Conservation (phyloP, 1,140 invertebrate genomes). For the Triops cancriformis region DNA sequence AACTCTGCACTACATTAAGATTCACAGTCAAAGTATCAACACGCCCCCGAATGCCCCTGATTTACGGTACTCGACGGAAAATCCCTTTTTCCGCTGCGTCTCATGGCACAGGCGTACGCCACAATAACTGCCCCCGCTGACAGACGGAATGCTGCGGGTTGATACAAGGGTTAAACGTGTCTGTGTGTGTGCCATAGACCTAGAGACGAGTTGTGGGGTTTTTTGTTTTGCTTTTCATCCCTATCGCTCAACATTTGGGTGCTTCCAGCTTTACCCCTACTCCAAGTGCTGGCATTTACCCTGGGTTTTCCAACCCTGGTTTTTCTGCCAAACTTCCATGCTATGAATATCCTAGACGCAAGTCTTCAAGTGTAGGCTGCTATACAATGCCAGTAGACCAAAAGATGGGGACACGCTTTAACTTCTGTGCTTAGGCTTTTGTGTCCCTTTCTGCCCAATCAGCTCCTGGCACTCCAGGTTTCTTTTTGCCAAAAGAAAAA, state of each 20-base stretch:
- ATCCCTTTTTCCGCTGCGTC: not conserved
- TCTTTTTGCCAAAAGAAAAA: not conserved
- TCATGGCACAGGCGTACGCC: not conserved
- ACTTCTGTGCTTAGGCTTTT: not conserved
- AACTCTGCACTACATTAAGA: too few species aligned
- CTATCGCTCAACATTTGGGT: not conserved
- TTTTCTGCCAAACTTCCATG: not conserved
- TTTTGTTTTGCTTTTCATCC: not conserved
- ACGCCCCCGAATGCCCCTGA: too few species aligned
- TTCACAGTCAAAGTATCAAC: too few species aligned
- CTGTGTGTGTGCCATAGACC: not conserved
- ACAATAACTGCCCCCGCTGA: not conserved
- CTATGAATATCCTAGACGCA: constrained; percentile 1
- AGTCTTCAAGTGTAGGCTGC: not conserved
- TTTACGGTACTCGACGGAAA: too few species aligned
- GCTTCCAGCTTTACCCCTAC: not conserved
- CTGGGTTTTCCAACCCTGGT: not conserved
- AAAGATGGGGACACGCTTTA: not conserved
- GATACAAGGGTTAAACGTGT: not conserved
- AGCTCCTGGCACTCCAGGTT: not conserved
- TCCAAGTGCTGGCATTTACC: not conserved
- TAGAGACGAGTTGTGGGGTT: not conserved
- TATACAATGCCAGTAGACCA: not conserved
- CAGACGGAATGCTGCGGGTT: not conserved
- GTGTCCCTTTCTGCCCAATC: too few species aligned